Evolutionary conservation across 2,113 vertebrate species (phyloP).

Genomic region (Peromyscus californicus): DNA sequence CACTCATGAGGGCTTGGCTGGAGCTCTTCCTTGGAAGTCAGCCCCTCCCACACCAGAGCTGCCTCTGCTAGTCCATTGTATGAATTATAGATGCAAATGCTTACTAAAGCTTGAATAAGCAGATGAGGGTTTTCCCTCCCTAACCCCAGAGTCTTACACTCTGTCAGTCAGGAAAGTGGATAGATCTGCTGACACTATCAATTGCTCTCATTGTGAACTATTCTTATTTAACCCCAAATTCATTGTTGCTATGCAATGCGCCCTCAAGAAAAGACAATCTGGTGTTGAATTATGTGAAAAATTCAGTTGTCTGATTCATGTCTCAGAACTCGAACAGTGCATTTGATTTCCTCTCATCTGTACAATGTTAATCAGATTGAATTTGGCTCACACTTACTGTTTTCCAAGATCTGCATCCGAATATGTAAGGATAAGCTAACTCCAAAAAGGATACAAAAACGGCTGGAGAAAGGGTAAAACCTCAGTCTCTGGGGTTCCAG

Average conservation of each 20-base stretch:
- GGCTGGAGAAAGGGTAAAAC: neutral
- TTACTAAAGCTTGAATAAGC: constrained; percentile 20
- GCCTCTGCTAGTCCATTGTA: neutral
- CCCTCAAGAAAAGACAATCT: neutral
- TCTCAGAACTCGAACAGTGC: constrained; percentile 36
- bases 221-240: constrained; percentile 45
- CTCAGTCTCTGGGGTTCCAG: neutral
- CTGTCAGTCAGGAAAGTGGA: constrained; percentile 34
- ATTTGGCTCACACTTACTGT: neutral
- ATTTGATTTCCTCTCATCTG: neutral
- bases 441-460: constrained; percentile 42
- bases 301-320: neutral
- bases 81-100: constrained; percentile 66
- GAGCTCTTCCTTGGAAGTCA: constrained; percentile 24
- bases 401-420: neutral
- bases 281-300: constrained; percentile 49
- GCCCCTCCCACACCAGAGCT: constrained; percentile 26
- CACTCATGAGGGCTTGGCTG: neutral
- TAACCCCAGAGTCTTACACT: constrained; percentile 19
- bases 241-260: neutral
- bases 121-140: constrained; percentile 8
- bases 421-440: constrained; percentile 1
- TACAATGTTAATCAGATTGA: constrained; percentile 43
- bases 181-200: neutral
- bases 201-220: constrained; percentile 7